Evolutionary conservation across 2,113 vertebrate species (phyloP), one percentile per base, ranked within the genome.

Genomic region (Xiphias gladius): DNA sequence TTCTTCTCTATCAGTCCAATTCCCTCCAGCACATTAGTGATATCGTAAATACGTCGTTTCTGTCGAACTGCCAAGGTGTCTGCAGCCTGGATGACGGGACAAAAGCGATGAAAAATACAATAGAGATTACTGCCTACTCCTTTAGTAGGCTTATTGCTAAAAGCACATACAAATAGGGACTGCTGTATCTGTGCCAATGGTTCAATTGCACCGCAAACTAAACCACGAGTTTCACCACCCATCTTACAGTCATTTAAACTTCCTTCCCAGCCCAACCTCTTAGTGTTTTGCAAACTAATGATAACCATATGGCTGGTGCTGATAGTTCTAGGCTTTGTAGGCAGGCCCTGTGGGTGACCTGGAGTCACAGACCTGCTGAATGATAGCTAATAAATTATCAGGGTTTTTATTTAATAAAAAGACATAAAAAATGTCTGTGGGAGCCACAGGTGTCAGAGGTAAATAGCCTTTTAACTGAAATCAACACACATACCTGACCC

Each of bases 1-100:
- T 99, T 99, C 94, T 99, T 99, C 94, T 99, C 98, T 0, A 99
- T 99, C 79, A 99, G 86, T 17, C 98, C 98, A 0, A 99, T 99
- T 75, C 98, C 98, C 88, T 99, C 98, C 90, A 99, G 93, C 37
- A 99, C 98, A 28, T 99, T 99, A 0, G 98, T 99, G 94, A 99
- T 99, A 86, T 99, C 98, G 0, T 99, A 99, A 89, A 99, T 99
- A 0, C 98, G 96, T 32, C 98, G 93, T 88, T 99, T 99, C 94
- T 99, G 98, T 54, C 98, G 95, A 85, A 99, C 98, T 11, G 98
- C 98, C 90, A 99, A 91, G 8, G 98, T 99, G 89, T 99, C 98
- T 0, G 98, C 98, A 73, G 98, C 98, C 98, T 99, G 93, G 63
- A 70, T 41, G 16, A 83, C 72, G 74, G 20, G 28, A 87, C 10